phyloP scores from a whole-genome alignment of 2,797 vertebrate genomes.

The Lithobates sylvaticus region DNA sequence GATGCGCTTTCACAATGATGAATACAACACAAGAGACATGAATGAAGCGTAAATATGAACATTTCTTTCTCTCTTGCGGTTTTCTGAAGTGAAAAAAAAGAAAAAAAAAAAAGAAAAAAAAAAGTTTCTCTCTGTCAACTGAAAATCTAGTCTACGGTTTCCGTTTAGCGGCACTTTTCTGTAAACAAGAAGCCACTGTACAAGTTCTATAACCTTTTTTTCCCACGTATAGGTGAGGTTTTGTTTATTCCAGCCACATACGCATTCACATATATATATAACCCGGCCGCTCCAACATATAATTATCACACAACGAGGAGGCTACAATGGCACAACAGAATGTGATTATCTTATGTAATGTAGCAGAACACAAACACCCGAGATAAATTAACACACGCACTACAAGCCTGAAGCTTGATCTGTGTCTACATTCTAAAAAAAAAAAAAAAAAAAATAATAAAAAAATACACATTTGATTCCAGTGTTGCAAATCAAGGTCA shows the following conservation, averaged over 20 bases:
- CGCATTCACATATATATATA: background rate
- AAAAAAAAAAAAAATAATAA: conserved; percentile 32
- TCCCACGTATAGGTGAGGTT: too few species aligned
- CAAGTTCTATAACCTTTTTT: too few species aligned
- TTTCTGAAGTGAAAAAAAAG: too few species aligned
- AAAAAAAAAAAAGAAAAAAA: too few species aligned
- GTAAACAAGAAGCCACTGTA: too few species aligned
- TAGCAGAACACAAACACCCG: conserved; percentile 45
- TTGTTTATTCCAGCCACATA: background rate
- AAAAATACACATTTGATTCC: conserved; percentile 53
- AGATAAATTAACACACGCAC: conserved; percentile 27
- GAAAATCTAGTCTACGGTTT: too few species aligned
- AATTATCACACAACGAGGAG: background rate
- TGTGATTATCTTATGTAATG: conserved; percentile 42
- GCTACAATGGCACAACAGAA: conserved; percentile 16
- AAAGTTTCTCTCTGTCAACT: too few species aligned
- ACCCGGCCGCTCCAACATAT: conserved; percentile 11
- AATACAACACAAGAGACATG: too few species aligned
- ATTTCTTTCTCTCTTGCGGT: too few species aligned
- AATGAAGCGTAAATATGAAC: too few species aligned
- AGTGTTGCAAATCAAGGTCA: conserved; percentile 58
- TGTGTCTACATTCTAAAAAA: conserved; percentile 3
- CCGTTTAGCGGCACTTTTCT: too few species aligned
- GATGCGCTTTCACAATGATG: too few species aligned
- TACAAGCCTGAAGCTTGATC: conserved; percentile 19